Base-by-base conservation (phyloP, 2,113 vertebrate species). In the Forbesichthys agassizii region DNA sequence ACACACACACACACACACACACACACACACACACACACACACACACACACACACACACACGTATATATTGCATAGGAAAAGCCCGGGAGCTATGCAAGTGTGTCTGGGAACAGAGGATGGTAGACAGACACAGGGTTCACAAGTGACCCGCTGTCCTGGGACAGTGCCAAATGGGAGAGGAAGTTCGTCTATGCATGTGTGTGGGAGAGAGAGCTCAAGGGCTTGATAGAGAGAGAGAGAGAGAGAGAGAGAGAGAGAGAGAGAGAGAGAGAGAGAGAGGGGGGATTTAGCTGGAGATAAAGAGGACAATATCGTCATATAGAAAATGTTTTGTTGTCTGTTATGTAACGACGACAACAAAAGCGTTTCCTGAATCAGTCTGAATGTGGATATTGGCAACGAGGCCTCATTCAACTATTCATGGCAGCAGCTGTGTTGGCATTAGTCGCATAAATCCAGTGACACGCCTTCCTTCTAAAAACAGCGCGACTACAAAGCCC, bases 341-440 rank as follows among this genome's bases (percentile, higher is more conserved):
- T 42, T 42, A 42, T 42, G 36, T 42, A 42, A 42, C 36, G 36
- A 42, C 5, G 36, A 42, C 42, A 75, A 64, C 73, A 59, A 77
- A 71, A 60, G 16, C 54, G 9, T 20, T 88, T 83, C 79, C 82
- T 68, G 75, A 76, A 59, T 42, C 62, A 20, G 78, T 77, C 67
- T 80, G 66, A 61, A 73, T 62, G 64, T 69, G 46, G 71, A 83
- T 61, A 71, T 80, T 64, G 79, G 70, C 42, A 62, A 9, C 0
- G 33, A 18, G 36, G 16, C 18, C 10, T 49, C 56, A 33, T 75
- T 86, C 64, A 77, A 73, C 72, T 86, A 84, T 86, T 87, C 73
- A 61, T 62, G 73, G 81, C 74, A 77, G 81, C 88, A 88, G 86
- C 83, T 87, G 86, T 73, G 84, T 88, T 81, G 74, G 74, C 75